Evolutionary conservation across 2,888 invertebrate species (phyloP), one percentile per base, ranked within the genome.

Genomic region (Acrobasis suavella): DNA sequence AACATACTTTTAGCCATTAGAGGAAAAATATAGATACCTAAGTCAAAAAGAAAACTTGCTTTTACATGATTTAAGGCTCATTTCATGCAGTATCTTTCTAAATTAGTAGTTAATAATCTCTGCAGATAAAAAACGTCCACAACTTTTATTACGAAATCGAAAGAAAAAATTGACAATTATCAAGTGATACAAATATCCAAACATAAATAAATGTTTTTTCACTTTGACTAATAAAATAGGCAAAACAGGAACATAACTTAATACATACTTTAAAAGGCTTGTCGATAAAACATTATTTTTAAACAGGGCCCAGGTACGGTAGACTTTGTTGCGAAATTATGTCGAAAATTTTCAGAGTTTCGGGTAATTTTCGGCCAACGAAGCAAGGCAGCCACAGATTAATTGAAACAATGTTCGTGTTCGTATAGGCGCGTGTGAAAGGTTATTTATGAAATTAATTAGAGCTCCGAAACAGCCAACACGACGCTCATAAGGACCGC

Each of bases 351-450:
- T 42, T 37, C 49, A 12, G 39, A 62, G 37, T 55, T 62, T 38
- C 38, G 49, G 49, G 54, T 50, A 62, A 62, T 62, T 54, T 62
- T 62, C 54, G 55, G 62, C 49, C 55, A 46, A 37, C 37, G 62
- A 62, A 62, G 59, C 59, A 60, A 38, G 55, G 62, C 54, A 54
- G 37, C 62, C 56, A 58, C 58, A 58, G 62, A 62, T 67, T 65
- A 67, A 67, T 65, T 67, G 64, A 64, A 62, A 64, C 67, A 64
- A 63, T 65, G 64, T 65, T 62, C 58, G 39, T 16, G 54, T 56
- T 56, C 56, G 42, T 56, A 56, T 61, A 61, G 52, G 60, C 51
- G 50, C 60, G 62, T 62, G 62, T 62, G 55, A 62, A 62, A 54
- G 62, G 62, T 62, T 62, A 62, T 55, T 62, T 62, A 62, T 62